Evolutionary conservation across 2,113 vertebrate genomes (phyloP).

Genomic region (Corythoichthys intestinalis): DNA sequence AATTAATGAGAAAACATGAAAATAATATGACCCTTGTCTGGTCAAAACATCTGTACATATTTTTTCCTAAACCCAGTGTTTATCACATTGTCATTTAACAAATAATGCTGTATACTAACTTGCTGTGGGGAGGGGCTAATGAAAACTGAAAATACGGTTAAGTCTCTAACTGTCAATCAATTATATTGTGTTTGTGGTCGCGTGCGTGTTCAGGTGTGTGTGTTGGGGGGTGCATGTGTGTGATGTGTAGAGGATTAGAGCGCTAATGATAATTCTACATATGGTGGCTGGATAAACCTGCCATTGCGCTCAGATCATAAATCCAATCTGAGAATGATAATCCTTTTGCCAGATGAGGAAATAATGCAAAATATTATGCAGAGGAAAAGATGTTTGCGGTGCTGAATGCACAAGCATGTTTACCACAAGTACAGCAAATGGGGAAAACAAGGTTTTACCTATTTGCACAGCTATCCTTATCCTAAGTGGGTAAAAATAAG

Average conservation of each 20-base stretch:
- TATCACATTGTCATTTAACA: slow-evolving; percentile 21
- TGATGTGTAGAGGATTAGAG: slow-evolving; percentile 60
- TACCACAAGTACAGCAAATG: slow-evolving; percentile 7
- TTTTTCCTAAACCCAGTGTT: not conserved
- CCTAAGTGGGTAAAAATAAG: not conserved
- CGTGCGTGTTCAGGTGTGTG: slow-evolving; percentile 32
- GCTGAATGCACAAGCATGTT: slow-evolving; percentile 16
- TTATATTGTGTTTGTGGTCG: slow-evolving; percentile 24
- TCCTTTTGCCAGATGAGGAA: slow-evolving; percentile 72
- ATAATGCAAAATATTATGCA: slow-evolving; percentile 65
- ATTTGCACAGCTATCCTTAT: not conserved
- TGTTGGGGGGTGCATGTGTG: slow-evolving; percentile 33
- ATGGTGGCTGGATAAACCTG: slow-evolving; percentile 73
- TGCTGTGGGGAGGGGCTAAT: not conserved
- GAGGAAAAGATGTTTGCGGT: slow-evolving; percentile 39
- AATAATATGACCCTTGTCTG: not conserved
- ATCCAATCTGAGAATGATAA: slow-evolving; percentile 75
- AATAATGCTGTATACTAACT: not conserved
- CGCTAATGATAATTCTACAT: slow-evolving; percentile 75
- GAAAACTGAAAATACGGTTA: slow-evolving; percentile 6
- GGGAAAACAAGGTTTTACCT: not conserved
- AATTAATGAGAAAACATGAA: not conserved
- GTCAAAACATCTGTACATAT: slow-evolving; percentile 14
- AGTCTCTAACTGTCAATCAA: slow-evolving; percentile 40
- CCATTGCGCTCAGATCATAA: slow-evolving; percentile 69